Conservation (phyloP, 2,888 invertebrate species). For the Heliconius aoede region DNA sequence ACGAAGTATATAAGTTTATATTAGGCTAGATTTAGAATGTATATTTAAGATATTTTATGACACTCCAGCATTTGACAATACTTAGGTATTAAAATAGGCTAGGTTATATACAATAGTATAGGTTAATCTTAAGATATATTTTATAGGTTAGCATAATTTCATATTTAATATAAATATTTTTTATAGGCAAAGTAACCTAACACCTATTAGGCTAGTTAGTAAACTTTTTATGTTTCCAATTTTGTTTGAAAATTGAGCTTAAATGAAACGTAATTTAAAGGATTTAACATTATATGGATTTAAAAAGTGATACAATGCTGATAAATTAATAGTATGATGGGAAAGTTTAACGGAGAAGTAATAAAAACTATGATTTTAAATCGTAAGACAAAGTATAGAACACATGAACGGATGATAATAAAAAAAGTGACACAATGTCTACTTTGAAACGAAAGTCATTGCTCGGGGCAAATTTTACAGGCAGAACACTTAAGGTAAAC, state of each 20-base stretch:
- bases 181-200: constrained; percentile 30
- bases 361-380: neutral
- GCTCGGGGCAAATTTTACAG: constrained; percentile 31
- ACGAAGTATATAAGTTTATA: constrained; percentile 28
- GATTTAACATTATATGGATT: neutral
- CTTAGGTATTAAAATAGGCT: constrained; percentile 20
- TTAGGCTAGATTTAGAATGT: constrained; percentile 28
- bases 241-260: neutral
- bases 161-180: neutral
- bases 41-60: constrained; percentile 30
- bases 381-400: neutral
- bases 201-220: constrained; percentile 33
- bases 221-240: neutral
- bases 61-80: constrained; percentile 38
- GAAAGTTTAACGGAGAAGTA: neutral
- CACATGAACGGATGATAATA: constrained; percentile 17
- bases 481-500: neutral
- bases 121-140: neutral
- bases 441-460: constrained; percentile 32
- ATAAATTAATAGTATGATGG: neutral
- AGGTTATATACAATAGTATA: constrained; percentile 13
- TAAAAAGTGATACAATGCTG: neutral
- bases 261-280: neutral
- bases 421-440: neutral
- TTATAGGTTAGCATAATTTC: neutral